phyloP scores from a whole-genome alignment of 2,888 invertebrate genomes.

The Ichneumoninae sp. region DNA sequence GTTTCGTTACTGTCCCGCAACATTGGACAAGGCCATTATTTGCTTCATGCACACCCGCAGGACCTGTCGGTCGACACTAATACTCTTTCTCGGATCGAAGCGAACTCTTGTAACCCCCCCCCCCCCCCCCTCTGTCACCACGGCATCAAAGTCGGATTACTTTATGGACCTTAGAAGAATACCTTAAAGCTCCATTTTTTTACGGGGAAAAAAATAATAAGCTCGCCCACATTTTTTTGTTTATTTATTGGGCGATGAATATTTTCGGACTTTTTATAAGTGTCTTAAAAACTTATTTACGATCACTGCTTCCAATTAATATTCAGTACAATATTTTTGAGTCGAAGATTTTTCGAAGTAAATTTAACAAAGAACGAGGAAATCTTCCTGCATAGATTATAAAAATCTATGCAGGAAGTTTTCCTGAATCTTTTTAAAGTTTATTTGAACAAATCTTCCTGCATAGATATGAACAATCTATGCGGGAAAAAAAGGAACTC shows the following conservation, averaged over 20 bases:
- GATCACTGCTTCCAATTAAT: too few species aligned
- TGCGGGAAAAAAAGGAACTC: too few species aligned
- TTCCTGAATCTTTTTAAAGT: too few species aligned
- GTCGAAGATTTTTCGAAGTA: too few species aligned
- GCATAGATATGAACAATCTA: too few species aligned
- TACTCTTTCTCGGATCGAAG: slow-evolving; percentile 12
- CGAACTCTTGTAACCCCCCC: slow-evolving; percentile 60
- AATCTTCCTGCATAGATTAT: too few species aligned
- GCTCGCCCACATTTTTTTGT: not conserved
- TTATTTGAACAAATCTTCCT: too few species aligned
- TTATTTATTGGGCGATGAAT: not conserved
- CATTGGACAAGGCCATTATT: slow-evolving; percentile 78
- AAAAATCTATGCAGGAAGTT: too few species aligned
- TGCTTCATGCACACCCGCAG: slow-evolving; percentile 71
- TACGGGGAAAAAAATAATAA: not conserved
- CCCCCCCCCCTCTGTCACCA: slow-evolving; percentile 55
- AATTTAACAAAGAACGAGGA: too few species aligned
- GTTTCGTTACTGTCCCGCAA: slow-evolving; percentile 73
- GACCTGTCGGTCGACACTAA: slow-evolving; percentile 19
- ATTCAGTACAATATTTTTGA: too few species aligned
- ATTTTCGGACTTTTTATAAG: not conserved
- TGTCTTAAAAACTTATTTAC: too few species aligned
- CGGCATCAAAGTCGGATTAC: slow-evolving; percentile 76
- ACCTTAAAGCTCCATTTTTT: slow-evolving; percentile 59
- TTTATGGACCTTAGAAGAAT: slow-evolving; percentile 74